Conservation (phyloP, 1,140 invertebrate genomes). For the Meloidogyne hapla region DNA sequence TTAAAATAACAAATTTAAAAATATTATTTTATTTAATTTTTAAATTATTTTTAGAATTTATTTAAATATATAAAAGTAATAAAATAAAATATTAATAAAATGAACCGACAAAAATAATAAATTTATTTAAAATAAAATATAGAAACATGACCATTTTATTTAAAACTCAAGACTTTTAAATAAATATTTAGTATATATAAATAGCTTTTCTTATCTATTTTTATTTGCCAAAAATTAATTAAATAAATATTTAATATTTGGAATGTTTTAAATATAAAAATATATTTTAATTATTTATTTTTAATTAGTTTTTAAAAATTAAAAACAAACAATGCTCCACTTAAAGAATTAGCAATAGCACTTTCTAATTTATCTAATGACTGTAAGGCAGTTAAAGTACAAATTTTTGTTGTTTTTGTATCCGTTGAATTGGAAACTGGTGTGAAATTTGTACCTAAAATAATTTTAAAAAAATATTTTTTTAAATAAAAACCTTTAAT, state of each 20-base stretch:
- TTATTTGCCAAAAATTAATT: background rate
- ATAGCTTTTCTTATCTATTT: too few relatives aligned
- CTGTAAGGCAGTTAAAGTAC: background rate
- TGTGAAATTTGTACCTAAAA: background rate
- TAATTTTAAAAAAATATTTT: background rate
- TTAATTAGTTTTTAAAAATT: too few relatives aligned
- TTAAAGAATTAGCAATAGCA: conserved; percentile 10
- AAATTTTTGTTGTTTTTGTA: background rate
- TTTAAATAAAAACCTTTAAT: conserved; percentile 48
- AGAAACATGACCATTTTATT: too few relatives aligned
- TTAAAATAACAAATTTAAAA: too few relatives aligned
- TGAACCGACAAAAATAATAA: too few relatives aligned
- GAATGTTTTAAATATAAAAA: background rate
- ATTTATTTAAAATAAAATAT: too few relatives aligned
- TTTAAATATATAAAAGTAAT: too few relatives aligned
- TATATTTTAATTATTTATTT: background rate
- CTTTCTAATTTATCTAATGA: conserved; percentile 12
- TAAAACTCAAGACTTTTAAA: too few relatives aligned
- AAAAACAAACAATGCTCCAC: conserved; percentile 15
- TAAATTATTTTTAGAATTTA: too few relatives aligned
- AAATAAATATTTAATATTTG: background rate
- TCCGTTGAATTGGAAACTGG: background rate
- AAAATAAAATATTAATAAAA: too few relatives aligned
- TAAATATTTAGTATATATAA: too few relatives aligned
- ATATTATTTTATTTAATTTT: too few relatives aligned